These are phyloP conservation scores for Leptogaster cylindrica DNA, from an alignment of 2,888 invertebrate genomes.

Conservation along the genomic window DNA sequence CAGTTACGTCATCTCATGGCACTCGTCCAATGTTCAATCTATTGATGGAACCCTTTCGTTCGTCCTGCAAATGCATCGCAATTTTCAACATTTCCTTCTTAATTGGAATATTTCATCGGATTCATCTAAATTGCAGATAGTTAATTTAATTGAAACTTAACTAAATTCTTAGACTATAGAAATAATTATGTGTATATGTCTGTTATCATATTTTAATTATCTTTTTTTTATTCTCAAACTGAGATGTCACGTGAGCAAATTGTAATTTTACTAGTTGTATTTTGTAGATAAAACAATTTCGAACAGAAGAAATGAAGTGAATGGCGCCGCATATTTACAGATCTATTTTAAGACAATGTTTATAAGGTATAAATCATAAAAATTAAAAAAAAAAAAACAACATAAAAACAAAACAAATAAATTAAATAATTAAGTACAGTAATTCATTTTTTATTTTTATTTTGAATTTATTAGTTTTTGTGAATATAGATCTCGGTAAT, in stretches of 20 bases:
- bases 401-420: too few relatives aligned
- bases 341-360: background rate
- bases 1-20: conserved; percentile 36
- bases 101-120: conserved; percentile 50
- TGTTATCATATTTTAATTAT: conserved; percentile 1
- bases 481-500: conserved; percentile 6
- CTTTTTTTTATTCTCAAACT: too few relatives aligned
- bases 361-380: background rate
- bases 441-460: too few relatives aligned
- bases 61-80: conserved; percentile 18
- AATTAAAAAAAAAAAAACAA: too few relatives aligned
- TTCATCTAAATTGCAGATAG: conserved; percentile 65
- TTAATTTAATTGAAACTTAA: conserved; percentile 58
- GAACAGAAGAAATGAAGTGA: background rate
- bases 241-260: background rate
- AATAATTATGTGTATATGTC: conserved; percentile 23
- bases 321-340: conserved; percentile 3
- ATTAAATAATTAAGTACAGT: too few relatives aligned
- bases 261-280: background rate
- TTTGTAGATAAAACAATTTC: background rate
- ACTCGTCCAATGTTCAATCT: background rate
- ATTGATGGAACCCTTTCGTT: background rate
- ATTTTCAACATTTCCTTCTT: conserved; percentile 48
- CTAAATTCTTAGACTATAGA: background rate
- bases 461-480: background rate